phyloP scores from a whole-genome alignment of 2,888 invertebrate species.

The Melolontha melolontha region DNA sequence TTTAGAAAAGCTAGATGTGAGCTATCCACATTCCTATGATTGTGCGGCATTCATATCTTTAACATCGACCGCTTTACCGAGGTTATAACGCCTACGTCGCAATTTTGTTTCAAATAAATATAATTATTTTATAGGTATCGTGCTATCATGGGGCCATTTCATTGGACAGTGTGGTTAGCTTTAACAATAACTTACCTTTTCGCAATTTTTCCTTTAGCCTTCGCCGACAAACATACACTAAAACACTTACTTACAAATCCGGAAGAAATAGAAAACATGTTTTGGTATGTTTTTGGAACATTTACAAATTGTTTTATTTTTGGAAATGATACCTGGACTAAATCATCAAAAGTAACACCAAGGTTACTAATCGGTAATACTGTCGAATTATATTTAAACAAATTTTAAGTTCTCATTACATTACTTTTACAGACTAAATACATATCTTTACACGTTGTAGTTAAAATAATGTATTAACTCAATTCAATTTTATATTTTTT shows the following conservation, averaged over 20 bases:
- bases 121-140: constrained; percentile 71
- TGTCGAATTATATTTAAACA: no score
- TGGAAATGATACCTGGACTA: constrained; percentile 79
- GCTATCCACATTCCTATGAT: constrained; percentile 76
- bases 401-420: no score
- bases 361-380: constrained; percentile 76
- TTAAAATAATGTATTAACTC: no score
- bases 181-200: constrained; percentile 78
- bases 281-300: constrained; percentile 89
- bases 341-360: constrained; percentile 76
- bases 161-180: constrained; percentile 84
- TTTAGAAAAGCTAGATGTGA: constrained; percentile 70
- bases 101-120: constrained; percentile 2
- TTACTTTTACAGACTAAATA: no score
- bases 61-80: constrained; percentile 82
- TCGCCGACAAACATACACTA: constrained; percentile 78
- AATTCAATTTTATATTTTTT: no score
- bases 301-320: constrained; percentile 86
- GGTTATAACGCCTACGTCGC: constrained; percentile 63
- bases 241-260: constrained; percentile 75
- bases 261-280: constrained; percentile 84
- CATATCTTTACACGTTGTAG: no score
- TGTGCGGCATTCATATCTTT: constrained; percentile 83
- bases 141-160: constrained; percentile 86
- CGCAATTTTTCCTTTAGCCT: constrained; percentile 80